A percentile compares a stretch with the other conserved stretches of the same genome.
Evolutionary conservation across 1,140 invertebrate genomes (phyloP).

Genomic region (Platyura marginata): DNA sequence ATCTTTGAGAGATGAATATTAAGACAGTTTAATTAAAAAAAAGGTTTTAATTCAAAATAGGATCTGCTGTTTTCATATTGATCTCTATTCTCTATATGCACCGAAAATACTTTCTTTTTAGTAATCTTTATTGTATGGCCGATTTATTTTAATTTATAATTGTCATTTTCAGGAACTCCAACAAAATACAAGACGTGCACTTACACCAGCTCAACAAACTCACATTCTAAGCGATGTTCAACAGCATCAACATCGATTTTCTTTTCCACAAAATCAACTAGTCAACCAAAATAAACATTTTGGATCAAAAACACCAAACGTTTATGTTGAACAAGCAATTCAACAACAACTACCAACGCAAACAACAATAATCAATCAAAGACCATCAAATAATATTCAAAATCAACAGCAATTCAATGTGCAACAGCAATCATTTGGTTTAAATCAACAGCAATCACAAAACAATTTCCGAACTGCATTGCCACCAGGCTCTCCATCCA

Average conservation of each 20-base stretch:
- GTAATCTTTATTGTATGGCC: too few relatives aligned
- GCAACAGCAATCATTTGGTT: conserved; percentile 1
- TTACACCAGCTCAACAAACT: conserved; percentile 34
- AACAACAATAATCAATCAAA: neutral
- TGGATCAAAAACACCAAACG: neutral
- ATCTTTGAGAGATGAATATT: too few relatives aligned
- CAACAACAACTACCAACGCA: neutral
- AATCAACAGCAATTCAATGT: conserved; percentile 1
- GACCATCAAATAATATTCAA: neutral
- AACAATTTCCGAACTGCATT: conserved; percentile 1
- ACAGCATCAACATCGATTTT: conserved; percentile 29
- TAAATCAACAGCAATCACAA: conserved; percentile 4
- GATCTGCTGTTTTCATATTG: too few relatives aligned
- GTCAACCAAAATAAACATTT: conserved; percentile 5
- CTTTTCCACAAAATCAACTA: conserved; percentile 4
- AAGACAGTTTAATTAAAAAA: too few relatives aligned
- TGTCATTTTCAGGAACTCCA: neutral
- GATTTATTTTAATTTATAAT: too few relatives aligned
- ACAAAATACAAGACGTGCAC: conserved; percentile 11
- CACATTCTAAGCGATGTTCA: conserved; percentile 40
- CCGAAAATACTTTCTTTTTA: too few relatives aligned
- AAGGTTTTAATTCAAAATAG: too few relatives aligned
- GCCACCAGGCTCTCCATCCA: conserved; percentile 1
- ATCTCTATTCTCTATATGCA: too few relatives aligned
- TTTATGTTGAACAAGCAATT: neutral